Evolutionary conservation across 2,797 vertebrate genomes (phyloP).

Genomic region (Parauchenoglanis ngamensis): DNA sequence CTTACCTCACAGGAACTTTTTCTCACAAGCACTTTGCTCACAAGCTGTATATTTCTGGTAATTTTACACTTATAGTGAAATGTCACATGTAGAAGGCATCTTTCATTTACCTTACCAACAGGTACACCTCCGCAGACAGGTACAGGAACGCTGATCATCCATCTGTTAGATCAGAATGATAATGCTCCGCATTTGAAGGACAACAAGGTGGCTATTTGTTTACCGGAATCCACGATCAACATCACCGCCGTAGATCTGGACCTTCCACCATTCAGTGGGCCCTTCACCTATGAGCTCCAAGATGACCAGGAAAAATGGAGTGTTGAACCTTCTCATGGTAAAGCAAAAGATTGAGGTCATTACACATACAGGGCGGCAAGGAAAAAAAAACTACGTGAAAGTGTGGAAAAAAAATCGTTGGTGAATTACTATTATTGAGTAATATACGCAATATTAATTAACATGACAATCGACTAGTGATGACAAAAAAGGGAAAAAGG

Average conservation of each 20-base stretch:
- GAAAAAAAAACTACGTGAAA: too few relatives aligned
- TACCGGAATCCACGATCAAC: not conserved
- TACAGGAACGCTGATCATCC: not conserved
- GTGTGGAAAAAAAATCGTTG: too few relatives aligned
- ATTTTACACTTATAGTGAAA: not conserved
- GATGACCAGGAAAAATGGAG: constrained; percentile 62
- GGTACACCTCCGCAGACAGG: not conserved
- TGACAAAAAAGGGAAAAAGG: too few relatives aligned
- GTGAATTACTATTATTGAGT: too few relatives aligned
- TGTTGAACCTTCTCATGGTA: constrained; percentile 63
- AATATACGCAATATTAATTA: too few relatives aligned
- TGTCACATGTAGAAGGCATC: not conserved
- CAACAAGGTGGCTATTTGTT: not conserved
- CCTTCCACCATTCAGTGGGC: not conserved
- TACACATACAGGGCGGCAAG: too few relatives aligned
- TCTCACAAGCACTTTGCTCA: too few relatives aligned
- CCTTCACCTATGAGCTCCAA: constrained; percentile 43
- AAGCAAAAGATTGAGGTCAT: not conserved
- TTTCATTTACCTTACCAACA: not conserved
- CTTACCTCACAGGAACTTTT: not conserved
- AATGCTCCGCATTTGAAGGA: not conserved
- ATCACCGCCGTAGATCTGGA: not conserved
- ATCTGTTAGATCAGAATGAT: not conserved
- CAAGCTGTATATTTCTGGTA: not conserved
- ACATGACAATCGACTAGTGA: too few relatives aligned